Conservation (phyloP, 2,113 vertebrate genomes). For the Vulpes lagopus region DNA sequence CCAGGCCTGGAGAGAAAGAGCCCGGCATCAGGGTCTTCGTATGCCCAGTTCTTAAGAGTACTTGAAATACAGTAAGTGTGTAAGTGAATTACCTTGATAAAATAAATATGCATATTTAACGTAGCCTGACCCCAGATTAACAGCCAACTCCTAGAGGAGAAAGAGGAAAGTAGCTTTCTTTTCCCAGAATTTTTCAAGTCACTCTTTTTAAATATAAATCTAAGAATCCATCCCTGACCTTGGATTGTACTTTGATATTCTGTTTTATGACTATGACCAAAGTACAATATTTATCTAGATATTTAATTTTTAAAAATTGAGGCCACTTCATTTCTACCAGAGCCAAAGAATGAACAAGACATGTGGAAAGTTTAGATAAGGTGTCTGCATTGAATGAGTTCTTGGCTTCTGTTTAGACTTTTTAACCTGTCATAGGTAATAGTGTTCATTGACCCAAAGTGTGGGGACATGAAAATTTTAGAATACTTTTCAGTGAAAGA, state of each 20-base stretch:
- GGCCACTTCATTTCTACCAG: background rate
- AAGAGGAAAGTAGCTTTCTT: background rate
- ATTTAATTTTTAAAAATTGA: background rate
- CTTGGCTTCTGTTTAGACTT: background rate
- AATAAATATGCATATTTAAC: background rate
- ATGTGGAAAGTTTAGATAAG: background rate
- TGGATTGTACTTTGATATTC: background rate
- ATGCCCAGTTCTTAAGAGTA: background rate
- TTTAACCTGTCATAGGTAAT: background rate
- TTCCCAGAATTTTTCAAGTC: background rate
- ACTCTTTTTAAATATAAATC: slow-evolving; percentile 20
- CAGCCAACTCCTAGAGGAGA: background rate
- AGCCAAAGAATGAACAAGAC: background rate
- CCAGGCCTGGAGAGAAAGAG: background rate
- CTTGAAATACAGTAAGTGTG: background rate
- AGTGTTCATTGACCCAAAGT: background rate
- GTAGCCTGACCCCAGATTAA: background rate
- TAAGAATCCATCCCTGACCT: background rate
- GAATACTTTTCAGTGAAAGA: background rate
- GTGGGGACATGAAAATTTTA: background rate
- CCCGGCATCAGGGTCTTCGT: background rate
- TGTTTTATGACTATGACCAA: slow-evolving; percentile 15
- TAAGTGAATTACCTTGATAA: slow-evolving; percentile 27
- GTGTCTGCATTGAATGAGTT: background rate
- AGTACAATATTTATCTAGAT: slow-evolving; percentile 33